Base-by-base conservation (phyloP, 30 jellyfish, hydroid and myxozoan genomes). In the Turritopsis dohrnii region DNA sequence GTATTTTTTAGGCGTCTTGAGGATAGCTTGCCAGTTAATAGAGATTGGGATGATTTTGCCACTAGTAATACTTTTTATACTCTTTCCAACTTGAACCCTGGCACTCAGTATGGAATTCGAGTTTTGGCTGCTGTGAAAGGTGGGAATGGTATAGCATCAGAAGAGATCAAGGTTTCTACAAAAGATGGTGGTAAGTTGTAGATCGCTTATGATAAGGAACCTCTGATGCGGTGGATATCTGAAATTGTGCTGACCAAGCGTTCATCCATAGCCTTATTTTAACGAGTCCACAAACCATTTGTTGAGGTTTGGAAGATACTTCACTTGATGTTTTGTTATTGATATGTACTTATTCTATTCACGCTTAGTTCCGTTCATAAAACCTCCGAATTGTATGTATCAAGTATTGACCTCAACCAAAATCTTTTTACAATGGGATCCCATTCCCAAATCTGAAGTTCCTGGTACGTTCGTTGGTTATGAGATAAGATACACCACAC, bases 391-490 rank as follows among this genome's bases (percentile, higher is more conserved):
- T 29, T 79, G 79, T 53, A 22, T 8, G 28, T 22, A 29, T 30
- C 85, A 79, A 79, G 53, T n/a, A 29, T 16, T 79, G 85, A 21
- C 29, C 53, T 19, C 79, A 0, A 29, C 29, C 53, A 28, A 23
- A 30, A 19, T 79, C 16, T 79, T 28, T 21, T 79, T 79, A 23
- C 23, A 24, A 25, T 79, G 85, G 83, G 80, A 23, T 22, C 29
- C 8, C 18, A 79, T 79, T n/a, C 85, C 85, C 9, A 30, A 79
- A 53, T 7, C 16, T 20, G 20, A 79, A 20, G 79, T 79, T 21
- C 85, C 85, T 20, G 85, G 85, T 7, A 30, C 52, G 23, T 79
- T 79, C 26, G 29, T 79, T 27, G 85, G 85, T 53, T 79, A 79
- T 29, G 30, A 79, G 52, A 53, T 79, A 21, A 30, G 9, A 9